A percentile compares a stretch with the other conserved stretches of the same genome.
phyloP scores from a whole-genome alignment of 2,113 vertebrate genomes.

The Rutilus rutilus region DNA sequence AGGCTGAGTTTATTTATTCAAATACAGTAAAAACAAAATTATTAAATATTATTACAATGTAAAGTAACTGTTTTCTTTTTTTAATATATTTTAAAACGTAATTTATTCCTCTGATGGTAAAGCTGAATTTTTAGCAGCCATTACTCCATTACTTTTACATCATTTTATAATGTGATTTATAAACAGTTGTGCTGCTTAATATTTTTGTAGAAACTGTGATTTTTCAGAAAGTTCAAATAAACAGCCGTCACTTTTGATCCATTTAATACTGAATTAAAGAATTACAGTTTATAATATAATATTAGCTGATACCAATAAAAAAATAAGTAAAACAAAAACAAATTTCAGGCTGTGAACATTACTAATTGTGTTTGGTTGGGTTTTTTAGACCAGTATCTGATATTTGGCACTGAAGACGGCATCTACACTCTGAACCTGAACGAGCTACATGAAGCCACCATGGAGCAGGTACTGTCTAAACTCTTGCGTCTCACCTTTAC shows the following conservation, averaged over 20 bases:
- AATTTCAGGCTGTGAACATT: neutral
- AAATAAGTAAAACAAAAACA: too few species aligned
- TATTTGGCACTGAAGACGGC: slow-evolving; percentile 97
- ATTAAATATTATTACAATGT: neutral
- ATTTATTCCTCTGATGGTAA: neutral
- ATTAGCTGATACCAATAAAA: too few species aligned
- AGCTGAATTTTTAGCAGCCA: neutral
- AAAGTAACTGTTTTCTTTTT: neutral
- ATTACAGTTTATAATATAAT: too few species aligned
- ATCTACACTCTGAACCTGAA: slow-evolving; percentile 98
- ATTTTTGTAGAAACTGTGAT: neutral
- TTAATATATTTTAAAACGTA: neutral
- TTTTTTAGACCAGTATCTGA: slow-evolving; percentile 86
- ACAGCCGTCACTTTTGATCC: too few species aligned
- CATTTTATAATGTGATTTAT: neutral
- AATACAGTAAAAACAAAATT: neutral
- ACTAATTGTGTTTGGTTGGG: neutral
- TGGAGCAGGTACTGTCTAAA: slow-evolving; percentile 90
- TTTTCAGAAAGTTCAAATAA: too few species aligned
- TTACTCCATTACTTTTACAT: too few species aligned
- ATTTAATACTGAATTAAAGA: too few species aligned
- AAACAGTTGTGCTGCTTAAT: neutral
- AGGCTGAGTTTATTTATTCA: neutral
- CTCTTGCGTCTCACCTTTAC: neutral
- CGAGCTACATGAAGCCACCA: slow-evolving; percentile 95